Conservation (phyloP, 2,888 invertebrate genomes). For the Drosophila nr. medialis region DNA sequence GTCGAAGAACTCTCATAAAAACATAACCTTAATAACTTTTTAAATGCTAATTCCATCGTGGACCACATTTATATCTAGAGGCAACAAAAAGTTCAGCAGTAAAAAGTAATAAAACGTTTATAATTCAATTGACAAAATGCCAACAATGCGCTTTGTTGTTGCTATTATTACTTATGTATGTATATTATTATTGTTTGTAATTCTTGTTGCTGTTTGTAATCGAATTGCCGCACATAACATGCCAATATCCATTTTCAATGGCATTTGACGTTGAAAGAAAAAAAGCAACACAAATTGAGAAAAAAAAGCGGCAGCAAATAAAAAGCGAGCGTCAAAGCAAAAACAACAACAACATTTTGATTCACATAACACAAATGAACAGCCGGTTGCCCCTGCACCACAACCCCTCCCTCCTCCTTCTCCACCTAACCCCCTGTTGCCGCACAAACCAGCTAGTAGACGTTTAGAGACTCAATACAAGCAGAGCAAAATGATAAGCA, state of each 20-base stretch:
- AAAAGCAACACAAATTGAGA: conserved; percentile 16
- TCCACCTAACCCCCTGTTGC: not conserved
- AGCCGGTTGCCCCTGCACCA: conserved; percentile 35
- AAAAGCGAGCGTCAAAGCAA: conserved; percentile 36
- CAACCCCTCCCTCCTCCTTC: not conserved
- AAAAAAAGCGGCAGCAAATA: conserved; percentile 25
- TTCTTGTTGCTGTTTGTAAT: conserved; percentile 43
- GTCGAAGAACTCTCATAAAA: not conserved
- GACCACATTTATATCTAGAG: conserved; percentile 6
- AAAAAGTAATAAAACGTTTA: conserved; percentile 14
- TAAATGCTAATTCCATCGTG: conserved; percentile 23
- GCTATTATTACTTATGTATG: conserved; percentile 35
- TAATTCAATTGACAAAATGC: conserved; percentile 56
- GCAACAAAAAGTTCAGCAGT: not conserved
- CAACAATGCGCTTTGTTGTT: conserved; percentile 41
- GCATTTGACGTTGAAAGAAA: conserved; percentile 49
- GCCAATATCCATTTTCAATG: conserved; percentile 68
- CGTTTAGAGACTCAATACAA: conserved; percentile 33
- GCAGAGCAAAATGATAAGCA: conserved; percentile 66
- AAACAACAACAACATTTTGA: conserved; percentile 45
- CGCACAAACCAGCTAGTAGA: not conserved
- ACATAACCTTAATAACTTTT: not conserved
- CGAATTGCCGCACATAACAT: conserved; percentile 65
- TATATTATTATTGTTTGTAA: conserved; percentile 22
- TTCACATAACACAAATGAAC: conserved; percentile 62